Percentiles rank a stretch among this genome's conserved stretches.
Evolutionary conservation across 2,113 vertebrate species (phyloP).

Genomic region (Platycercus adscitus): DNA sequence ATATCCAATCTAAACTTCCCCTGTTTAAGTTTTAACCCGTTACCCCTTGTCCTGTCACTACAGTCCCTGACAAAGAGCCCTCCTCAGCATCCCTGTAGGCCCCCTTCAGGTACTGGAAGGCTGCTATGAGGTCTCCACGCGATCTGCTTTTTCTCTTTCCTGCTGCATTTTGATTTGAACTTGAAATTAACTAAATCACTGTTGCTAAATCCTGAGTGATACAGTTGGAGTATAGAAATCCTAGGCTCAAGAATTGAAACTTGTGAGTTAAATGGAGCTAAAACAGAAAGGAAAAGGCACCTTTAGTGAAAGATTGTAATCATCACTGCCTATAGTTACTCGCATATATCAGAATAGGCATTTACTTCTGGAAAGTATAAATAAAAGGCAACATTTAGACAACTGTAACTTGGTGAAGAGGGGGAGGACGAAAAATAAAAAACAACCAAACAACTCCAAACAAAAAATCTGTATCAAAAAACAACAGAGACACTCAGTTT

Average conservation of each 20-base stretch:
- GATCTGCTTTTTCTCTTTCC: not conserved
- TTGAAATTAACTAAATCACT: not conserved
- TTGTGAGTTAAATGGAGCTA: not conserved
- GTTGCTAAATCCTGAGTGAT: not conserved
- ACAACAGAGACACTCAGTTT: not conserved
- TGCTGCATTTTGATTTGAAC: not conserved
- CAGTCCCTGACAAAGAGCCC: too few species aligned
- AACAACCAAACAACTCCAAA: not conserved
- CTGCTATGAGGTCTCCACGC: too few species aligned
- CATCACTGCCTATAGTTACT: not conserved
- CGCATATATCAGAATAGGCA: not conserved
- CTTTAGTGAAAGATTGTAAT: not conserved
- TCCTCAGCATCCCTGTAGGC: too few species aligned
- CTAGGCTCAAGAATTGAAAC: not conserved
- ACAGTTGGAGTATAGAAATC: not conserved
- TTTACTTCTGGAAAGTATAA: not conserved
- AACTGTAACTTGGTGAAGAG: not conserved
- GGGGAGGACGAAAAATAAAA: not conserved
- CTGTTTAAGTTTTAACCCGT: too few species aligned
- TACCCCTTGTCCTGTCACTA: too few species aligned
- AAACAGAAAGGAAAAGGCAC: not conserved
- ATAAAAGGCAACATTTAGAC: not conserved
- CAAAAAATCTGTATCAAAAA: not conserved
- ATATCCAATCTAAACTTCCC: too few species aligned
- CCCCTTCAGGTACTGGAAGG: too few species aligned